Percentiles rank a stretch among this genome's conserved stretches.
Evolutionary conservation across 2,797 vertebrate species (phyloP).

Genomic region (Thamnophis elegans): DNA sequence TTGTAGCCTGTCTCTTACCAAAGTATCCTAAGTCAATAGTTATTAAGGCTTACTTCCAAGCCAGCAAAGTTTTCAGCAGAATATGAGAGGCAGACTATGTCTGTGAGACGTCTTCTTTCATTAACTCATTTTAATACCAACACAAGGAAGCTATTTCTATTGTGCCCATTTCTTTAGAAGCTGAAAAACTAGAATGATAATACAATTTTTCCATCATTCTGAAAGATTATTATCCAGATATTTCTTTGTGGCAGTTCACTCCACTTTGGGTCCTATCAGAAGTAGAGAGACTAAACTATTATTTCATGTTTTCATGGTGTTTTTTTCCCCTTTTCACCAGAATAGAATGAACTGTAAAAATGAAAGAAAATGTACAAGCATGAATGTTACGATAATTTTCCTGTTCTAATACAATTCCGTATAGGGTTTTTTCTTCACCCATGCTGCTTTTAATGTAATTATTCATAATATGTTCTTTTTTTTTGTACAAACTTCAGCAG

Average conservation of each 20-base stretch:
- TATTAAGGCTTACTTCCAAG: not conserved
- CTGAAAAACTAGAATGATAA: not conserved
- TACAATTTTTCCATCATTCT: not conserved
- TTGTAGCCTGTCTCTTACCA: conserved; percentile 41
- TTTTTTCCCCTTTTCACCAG: not conserved
- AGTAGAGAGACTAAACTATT: not conserved
- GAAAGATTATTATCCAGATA: not conserved
- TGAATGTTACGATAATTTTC: not conserved
- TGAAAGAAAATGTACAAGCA: not conserved
- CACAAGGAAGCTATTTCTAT: not conserved
- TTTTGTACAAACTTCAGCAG: not conserved
- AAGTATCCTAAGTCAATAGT: conserved; percentile 43
- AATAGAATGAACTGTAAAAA: not conserved
- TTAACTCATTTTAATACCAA: not conserved
- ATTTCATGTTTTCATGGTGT: not conserved
- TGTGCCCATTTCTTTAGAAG: not conserved
- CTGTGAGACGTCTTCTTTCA: not conserved
- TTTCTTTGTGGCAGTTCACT: not conserved
- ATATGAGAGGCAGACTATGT: not conserved
- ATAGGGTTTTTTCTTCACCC: not conserved
- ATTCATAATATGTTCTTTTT: not conserved
- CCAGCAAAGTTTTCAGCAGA: not conserved
- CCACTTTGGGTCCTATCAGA: not conserved
- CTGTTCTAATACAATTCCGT: not conserved
- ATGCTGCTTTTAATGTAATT: not conserved